Evolutionary conservation across 2,888 invertebrate genomes (phyloP).

Genomic region (Ectemnius continuus): DNA sequence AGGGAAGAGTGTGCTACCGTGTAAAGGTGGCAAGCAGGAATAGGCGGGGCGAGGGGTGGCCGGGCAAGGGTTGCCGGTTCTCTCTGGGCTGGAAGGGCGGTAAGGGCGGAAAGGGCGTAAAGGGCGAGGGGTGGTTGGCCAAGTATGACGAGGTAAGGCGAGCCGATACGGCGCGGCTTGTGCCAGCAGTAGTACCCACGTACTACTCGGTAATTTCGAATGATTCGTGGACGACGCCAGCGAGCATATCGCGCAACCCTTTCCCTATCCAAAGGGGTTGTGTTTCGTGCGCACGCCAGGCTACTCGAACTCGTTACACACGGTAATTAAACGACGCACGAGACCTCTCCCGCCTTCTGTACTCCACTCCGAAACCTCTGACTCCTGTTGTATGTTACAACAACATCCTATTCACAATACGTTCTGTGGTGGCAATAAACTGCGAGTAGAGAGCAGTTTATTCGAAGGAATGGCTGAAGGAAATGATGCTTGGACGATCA

Average conservation of each 20-base stretch:
- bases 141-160: slow-evolving; percentile 26
- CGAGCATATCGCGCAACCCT: slow-evolving; percentile 67
- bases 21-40: slow-evolving; percentile 23
- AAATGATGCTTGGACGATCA: neutral
- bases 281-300: slow-evolving; percentile 75
- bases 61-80: slow-evolving; percentile 1
- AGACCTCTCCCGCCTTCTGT: slow-evolving; percentile 65
- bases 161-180: neutral
- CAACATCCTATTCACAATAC: too few species aligned
- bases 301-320: slow-evolving; percentile 77
- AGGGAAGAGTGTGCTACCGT: slow-evolving; percentile 17
- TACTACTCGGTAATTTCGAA: slow-evolving; percentile 65
- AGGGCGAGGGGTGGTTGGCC: slow-evolving; percentile 31
- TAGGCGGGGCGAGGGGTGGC: slow-evolving; percentile 43
- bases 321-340: slow-evolving; percentile 78
- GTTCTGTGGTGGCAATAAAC: too few species aligned
- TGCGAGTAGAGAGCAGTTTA: too few species aligned
- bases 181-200: slow-evolving; percentile 50
- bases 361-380: slow-evolving; percentile 42
- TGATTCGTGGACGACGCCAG: slow-evolving; percentile 68
- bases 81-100: neutral
- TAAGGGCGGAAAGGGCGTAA: slow-evolving; percentile 14
- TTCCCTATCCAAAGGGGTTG: slow-evolving; percentile 45
- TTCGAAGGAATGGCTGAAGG: neutral
- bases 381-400: too few species aligned